Conservation (phyloP, 2,888 invertebrate genomes). For the Labia minor region DNA sequence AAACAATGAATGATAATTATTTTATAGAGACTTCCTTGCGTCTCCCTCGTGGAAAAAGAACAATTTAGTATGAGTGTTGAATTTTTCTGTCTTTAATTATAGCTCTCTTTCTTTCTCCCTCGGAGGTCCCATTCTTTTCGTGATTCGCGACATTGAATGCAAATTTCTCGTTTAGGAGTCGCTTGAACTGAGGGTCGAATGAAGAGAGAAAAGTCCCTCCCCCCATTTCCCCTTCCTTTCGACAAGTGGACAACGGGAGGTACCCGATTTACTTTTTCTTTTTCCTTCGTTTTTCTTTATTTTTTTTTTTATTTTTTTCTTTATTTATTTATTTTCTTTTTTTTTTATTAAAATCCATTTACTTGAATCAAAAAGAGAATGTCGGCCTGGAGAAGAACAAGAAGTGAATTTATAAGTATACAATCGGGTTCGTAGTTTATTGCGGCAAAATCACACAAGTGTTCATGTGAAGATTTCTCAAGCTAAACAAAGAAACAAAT, state of each 20-base stretch:
- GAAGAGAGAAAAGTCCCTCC: not conserved
- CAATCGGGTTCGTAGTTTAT: no score
- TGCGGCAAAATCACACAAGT: no score
- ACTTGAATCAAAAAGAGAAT: no score
- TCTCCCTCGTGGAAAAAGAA: not conserved
- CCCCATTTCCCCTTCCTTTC: not conserved
- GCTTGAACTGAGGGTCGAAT: not conserved
- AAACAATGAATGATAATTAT: constrained; percentile 1
- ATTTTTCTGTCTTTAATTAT: constrained; percentile 7
- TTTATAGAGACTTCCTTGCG: not conserved
- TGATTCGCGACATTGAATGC: constrained; percentile 13
- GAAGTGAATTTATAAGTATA: no score
- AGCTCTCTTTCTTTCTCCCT: not conserved
- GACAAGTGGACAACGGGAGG: not conserved
- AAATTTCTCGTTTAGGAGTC: constrained; percentile 5
- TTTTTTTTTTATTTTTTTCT: no score
- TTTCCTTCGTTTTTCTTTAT: no score
- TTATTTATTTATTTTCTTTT: no score
- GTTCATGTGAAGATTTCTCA: no score
- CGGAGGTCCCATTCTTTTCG: constrained; percentile 8
- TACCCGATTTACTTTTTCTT: no score
- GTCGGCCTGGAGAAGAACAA: no score
- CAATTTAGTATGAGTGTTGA: not conserved
- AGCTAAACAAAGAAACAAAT: no score
- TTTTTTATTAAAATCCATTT: no score